Conservation (phyloP, 2,888 invertebrate species). For the Mesorhabditis spiculigera region DNA sequence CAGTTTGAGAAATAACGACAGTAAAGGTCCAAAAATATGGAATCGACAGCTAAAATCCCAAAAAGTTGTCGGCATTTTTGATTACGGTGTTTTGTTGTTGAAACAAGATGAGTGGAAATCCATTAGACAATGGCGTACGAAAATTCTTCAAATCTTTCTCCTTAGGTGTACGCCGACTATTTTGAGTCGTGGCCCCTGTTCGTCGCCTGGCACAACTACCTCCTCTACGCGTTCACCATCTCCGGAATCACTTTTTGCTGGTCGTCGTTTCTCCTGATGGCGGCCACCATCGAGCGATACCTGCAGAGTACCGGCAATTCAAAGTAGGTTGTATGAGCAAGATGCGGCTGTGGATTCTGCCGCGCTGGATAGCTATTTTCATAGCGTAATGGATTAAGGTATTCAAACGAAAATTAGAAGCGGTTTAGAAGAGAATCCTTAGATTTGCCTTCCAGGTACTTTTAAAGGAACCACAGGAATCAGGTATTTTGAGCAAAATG, state of each 20-base stretch:
- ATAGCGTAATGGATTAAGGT: no score
- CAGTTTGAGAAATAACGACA: no score
- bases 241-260: conserved; percentile 50
- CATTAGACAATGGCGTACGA: neutral
- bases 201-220: conserved; percentile 45
- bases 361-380: no score
- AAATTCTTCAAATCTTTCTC: neutral
- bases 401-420: no score
- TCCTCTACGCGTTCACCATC: conserved; percentile 48
- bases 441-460: no score
- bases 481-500: no score
- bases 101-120: neutral
- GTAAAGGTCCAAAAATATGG: neutral
- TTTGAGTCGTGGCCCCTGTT: conserved; percentile 41
- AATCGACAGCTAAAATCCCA: neutral
- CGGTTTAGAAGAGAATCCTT: no score
- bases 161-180: conserved; percentile 46
- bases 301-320: conserved; percentile 46
- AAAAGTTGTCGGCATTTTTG: neutral
- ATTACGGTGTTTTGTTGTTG: neutral
- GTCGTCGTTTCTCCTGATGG: conserved; percentile 51
- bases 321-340: conserved; percentile 1
- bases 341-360: no score
- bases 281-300: conserved; percentile 52
- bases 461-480: no score